Evolutionary conservation across 35 echinoderm and acorn worm genomes (phyloP).

Genomic region (Strongylocentrotus purpuratus): DNA sequence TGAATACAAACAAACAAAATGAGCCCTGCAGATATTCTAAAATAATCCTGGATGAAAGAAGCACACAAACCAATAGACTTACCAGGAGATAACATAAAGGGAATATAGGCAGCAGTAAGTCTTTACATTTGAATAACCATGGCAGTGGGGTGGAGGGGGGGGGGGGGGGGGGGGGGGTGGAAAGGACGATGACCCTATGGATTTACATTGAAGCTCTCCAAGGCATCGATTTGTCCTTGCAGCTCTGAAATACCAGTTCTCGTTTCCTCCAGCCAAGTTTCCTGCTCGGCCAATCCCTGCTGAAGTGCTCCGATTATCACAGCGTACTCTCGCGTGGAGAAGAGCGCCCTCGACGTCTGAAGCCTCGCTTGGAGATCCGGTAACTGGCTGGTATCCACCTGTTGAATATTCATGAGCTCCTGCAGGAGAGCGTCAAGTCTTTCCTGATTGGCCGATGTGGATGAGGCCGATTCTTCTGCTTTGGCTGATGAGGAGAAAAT

Average conservation of each 20-base stretch:
- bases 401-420: slow-evolving; percentile 47
- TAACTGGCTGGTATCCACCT: slow-evolving; percentile 55
- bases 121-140: background rate
- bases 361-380: slow-evolving; percentile 49
- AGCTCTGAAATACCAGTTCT: slow-evolving; percentile 32
- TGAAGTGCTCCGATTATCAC: slow-evolving; percentile 34
- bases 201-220: slow-evolving; percentile 76
- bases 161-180: no score
- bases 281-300: slow-evolving; percentile 52
- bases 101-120: background rate
- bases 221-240: slow-evolving; percentile 57
- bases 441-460: background rate
- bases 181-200: background rate
- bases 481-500: background rate
- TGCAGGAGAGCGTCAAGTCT: slow-evolving; percentile 17
- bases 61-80: background rate
- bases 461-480: slow-evolving; percentile 2
- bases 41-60: background rate
- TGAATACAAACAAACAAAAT: no score
- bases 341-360: background rate
- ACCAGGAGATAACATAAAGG: no score
- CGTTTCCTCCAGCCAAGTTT: slow-evolving; percentile 60
- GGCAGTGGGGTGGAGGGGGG: no score
- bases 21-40: no score
- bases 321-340: slow-evolving; percentile 57